A percentile compares a stretch with the other conserved stretches of the same genome.
Conservation (phyloP, 1,140 invertebrate species). For the Drosophila ohnishii region DNA sequence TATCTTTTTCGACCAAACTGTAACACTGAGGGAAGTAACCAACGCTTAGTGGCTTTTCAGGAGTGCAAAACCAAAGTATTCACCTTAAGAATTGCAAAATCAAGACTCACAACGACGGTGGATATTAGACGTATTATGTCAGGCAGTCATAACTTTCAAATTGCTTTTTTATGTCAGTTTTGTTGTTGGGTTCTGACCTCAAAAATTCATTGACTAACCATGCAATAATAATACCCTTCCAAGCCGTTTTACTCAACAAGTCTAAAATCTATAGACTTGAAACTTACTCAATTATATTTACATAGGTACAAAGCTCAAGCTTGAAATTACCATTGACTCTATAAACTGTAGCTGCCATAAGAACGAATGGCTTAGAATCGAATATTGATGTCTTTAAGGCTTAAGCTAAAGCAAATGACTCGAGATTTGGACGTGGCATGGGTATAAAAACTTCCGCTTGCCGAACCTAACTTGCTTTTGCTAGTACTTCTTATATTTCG, state of each 20-base stretch:
- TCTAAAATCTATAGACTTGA: neutral
- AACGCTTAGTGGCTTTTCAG: too few species aligned
- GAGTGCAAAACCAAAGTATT: neutral
- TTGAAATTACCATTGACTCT: neutral
- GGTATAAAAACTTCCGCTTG: neutral
- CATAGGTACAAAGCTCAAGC: neutral
- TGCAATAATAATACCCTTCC: neutral
- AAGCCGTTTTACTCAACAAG: neutral
- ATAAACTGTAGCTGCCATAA: neutral
- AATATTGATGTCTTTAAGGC: neutral
- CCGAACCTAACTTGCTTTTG: slow-evolving; percentile 3
- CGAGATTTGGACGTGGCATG: slow-evolving; percentile 3
- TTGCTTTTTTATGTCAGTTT: neutral
- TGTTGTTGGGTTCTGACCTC: neutral
- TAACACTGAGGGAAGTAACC: neutral
- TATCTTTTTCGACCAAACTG: neutral
- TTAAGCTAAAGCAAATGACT: slow-evolving; percentile 1
- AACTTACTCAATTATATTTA: neutral
- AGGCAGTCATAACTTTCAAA: neutral
- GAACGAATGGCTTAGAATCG: neutral
- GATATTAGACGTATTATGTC: too few species aligned
- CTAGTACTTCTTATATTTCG: slow-evolving; percentile 9
- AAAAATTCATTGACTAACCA: neutral
- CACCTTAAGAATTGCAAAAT: neutral
- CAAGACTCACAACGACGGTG: neutral